phyloP scores from a whole-genome alignment of 2,797 vertebrate species.

The Mastacembelus armatus region DNA sequence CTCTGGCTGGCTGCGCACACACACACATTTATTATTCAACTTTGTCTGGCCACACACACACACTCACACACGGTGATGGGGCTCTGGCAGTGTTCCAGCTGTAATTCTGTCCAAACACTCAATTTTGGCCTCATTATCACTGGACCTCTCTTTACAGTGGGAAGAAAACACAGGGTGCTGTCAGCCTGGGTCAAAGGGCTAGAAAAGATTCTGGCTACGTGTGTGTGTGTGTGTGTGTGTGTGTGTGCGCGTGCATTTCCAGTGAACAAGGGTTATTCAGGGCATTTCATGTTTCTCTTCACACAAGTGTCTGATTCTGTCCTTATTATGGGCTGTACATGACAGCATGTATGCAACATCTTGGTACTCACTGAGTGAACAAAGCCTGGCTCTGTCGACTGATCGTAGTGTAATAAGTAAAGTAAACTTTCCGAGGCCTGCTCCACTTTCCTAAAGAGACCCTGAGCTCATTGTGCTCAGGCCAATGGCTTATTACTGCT shows the following conservation, averaged over 20 bases:
- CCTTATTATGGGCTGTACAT: constrained; percentile 15
- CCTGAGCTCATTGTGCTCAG: constrained; percentile 63
- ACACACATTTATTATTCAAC: constrained; percentile 59
- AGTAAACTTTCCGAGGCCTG: constrained; percentile 70
- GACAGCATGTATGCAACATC: constrained; percentile 20
- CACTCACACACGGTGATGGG: constrained; percentile 27
- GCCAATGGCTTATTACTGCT: constrained; percentile 62
- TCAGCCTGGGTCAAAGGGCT: constrained; percentile 59
- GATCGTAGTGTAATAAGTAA: constrained; percentile 71
- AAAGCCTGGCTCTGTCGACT: constrained; percentile 62
- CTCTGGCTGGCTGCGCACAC: constrained; percentile 51
- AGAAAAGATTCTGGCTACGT: constrained; percentile 41
- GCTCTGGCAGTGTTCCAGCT: constrained; percentile 62
- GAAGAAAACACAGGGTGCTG: constrained; percentile 53
- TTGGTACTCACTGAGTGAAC: constrained; percentile 31
- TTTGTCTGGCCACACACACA: constrained; percentile 27
- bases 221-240: constrained; percentile 12
- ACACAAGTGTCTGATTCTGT: constrained; percentile 37
- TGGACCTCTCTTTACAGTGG: constrained; percentile 55
- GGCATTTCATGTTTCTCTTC: constrained; percentile 40
- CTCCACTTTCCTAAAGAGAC: constrained; percentile 65
- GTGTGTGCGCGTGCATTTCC: constrained; percentile 4
- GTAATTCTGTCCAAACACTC: constrained; percentile 53
- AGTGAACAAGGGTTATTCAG: constrained; percentile 25
- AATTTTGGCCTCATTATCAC: constrained; percentile 67